Base-by-base conservation (phyloP, 2,888 invertebrate species). In the Ctena decussata region DNA sequence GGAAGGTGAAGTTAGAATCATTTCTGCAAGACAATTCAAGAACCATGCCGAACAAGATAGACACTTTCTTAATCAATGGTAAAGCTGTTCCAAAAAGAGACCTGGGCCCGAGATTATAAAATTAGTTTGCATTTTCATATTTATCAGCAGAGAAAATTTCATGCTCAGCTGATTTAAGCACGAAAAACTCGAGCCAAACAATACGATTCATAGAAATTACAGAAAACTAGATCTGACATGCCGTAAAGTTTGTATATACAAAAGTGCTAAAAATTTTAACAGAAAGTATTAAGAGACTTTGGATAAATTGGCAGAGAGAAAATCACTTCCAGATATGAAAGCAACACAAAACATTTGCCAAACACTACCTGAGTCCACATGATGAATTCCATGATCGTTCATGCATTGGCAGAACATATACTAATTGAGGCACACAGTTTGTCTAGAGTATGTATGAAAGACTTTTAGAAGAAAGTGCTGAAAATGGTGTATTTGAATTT, bases 221-320 rank as follows among this genome's bases (percentile, higher is more conserved):
- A 72, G 24, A 46, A 72, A 44, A 21, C 30, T 72, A 3, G 72
- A 84, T 32, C 3, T 80, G 18, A 77, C 49, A 21, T 73, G 77
- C n/a, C 21, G 85, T 27, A 30, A 65, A n/a, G 81, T 85, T n/a
- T 82, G 82, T 76, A 79, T 82, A 0, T 82, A 74, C 44, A 80
- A 21, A 84, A 80, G 32, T 49, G 77, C 35, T 65, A 65, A 15
- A 65, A 65, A 5, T 3, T 65, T 21, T 32, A 65, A 18, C 3
- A 77, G 35, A 80, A 77, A 70, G 57, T 84, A n/a, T n/a, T n/a
- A n/a, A 0, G 74, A 80, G 15, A 74, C 73, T 24, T 39, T 84
- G 21, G 81, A 84, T 49, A 84, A 65, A n/a, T 3, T 74, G 0
- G 77, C 80, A 30, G n/a, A 21, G 5, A 6, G 18, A 21, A 72